Conservation (phyloP, 2,113 vertebrate species). For the Excalfactoria chinensis region DNA sequence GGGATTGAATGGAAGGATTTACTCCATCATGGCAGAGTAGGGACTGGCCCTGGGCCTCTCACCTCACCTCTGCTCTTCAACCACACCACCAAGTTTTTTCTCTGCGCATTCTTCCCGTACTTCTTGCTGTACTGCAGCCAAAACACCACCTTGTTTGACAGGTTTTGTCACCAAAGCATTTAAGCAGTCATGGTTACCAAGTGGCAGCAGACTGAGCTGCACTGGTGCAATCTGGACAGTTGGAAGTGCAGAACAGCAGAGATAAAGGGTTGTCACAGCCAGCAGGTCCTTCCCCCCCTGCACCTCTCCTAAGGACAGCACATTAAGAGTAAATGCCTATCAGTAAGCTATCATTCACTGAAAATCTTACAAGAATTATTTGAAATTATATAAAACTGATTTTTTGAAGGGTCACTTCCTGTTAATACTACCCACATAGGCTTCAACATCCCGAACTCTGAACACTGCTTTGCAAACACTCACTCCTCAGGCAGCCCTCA, state of each 20-base stretch:
- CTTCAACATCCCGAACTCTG: background rate
- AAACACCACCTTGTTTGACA: background rate
- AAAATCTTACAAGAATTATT: background rate
- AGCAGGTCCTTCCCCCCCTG: background rate
- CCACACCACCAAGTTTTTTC: background rate
- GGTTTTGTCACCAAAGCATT: background rate
- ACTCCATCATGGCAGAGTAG: background rate
- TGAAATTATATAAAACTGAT: background rate
- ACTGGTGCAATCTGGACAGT: background rate
- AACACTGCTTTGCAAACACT: background rate
- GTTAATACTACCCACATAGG: background rate
- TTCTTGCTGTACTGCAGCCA: background rate
- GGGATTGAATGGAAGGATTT: background rate
- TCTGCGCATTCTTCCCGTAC: background rate
- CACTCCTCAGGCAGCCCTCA: background rate
- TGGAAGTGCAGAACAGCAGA: background rate
- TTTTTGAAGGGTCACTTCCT: background rate
- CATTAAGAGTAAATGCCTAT: background rate
- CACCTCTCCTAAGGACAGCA: background rate
- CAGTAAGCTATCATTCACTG: background rate
- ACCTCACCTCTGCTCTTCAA: background rate
- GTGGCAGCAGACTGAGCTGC: background rate
- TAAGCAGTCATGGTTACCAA: too few relatives aligned
- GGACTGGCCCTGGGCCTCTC: background rate
- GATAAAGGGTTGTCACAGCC: background rate